These are phyloP conservation scores for Megaceryle maxima DNA, from an alignment of 2,113 vertebrate genomes.

Conservation along the genomic window DNA sequence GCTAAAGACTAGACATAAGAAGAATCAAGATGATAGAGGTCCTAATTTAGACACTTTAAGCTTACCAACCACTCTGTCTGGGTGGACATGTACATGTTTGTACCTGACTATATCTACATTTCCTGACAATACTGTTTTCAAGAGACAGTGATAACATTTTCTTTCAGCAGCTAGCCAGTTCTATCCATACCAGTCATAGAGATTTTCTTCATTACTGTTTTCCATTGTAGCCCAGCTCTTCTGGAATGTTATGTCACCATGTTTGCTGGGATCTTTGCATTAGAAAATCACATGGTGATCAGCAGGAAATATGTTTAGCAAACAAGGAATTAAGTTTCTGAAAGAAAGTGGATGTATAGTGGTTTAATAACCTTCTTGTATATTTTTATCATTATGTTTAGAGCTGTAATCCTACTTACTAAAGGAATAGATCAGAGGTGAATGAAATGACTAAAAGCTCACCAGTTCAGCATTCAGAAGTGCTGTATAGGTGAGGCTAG, in stretches of 20 bases:
- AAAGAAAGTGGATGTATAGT: conserved; percentile 35
- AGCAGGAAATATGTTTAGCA: conserved; percentile 59
- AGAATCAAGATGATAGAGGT: not conserved
- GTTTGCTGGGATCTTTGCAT: conserved; percentile 11
- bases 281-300: conserved; percentile 56
- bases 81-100: not conserved
- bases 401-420: not conserved
- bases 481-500: not conserved
- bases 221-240: not conserved
- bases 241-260: conserved; percentile 3
- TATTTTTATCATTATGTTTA: not conserved
- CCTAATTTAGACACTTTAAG: not conserved
- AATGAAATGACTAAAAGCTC: not conserved
- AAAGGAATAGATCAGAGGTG: not conserved
- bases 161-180: not conserved
- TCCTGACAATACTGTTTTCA: not conserved
- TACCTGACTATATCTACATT: fast-evolving
- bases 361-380: conserved; percentile 54
- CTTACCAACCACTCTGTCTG: not conserved
- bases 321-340: conserved; percentile 70
- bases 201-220: conserved; percentile 33
- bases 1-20: not conserved
- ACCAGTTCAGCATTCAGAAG: not conserved
- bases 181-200: not conserved
- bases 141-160: not conserved